Percentiles rank a stretch among this genome's conserved stretches.
Conservation (phyloP, 2,797 vertebrate species). For the Natrix natrix region DNA sequence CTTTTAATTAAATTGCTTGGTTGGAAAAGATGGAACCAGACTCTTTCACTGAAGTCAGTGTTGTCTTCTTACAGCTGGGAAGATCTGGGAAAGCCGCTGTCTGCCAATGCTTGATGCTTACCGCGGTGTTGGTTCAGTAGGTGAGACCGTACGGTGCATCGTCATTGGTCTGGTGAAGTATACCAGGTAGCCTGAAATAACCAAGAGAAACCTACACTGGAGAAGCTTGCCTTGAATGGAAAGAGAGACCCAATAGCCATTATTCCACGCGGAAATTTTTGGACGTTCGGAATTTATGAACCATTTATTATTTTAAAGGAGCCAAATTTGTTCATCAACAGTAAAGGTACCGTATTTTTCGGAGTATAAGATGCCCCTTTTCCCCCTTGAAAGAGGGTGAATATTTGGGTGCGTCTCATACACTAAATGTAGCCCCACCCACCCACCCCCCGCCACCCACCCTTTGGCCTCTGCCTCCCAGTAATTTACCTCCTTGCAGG, state of each 20-base stretch:
- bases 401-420: too few relatives aligned
- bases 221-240: not conserved
- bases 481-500: too few relatives aligned
- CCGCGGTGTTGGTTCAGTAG: constrained; percentile 94
- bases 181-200: constrained; percentile 82
- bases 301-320: not conserved
- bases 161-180: constrained; percentile 95
- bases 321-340: not conserved
- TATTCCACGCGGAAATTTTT: not conserved
- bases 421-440: too few relatives aligned
- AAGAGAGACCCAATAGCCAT: not conserved
- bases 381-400: too few relatives aligned
- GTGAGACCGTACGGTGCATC: constrained; percentile 89
- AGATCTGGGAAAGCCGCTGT: not conserved
- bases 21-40: not conserved
- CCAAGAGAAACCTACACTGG: not conserved
- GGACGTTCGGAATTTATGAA: not conserved
- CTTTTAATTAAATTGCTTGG: not conserved
- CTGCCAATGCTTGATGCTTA: constrained; percentile 44
- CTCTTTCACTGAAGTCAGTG: not conserved
- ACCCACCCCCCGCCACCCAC: too few relatives aligned
- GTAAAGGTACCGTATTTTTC: not conserved
- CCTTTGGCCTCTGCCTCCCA: too few relatives aligned
- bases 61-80: not conserved
- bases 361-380: too few relatives aligned